These are phyloP conservation scores for Drosophila chauvacae DNA, from an alignment of 1,140 invertebrate genomes.

Conservation along the genomic window DNA sequence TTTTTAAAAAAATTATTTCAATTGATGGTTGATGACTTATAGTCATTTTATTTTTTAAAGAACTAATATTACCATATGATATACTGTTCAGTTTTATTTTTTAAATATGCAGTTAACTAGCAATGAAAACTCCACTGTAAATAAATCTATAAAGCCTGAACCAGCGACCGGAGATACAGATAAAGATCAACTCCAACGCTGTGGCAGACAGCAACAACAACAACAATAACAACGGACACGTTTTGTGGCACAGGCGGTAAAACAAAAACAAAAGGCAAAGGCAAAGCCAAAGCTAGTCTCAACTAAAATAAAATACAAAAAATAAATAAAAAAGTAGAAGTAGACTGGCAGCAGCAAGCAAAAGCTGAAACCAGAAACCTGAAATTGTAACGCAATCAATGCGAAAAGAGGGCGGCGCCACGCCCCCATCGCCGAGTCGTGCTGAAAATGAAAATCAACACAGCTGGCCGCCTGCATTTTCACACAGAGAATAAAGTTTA, in stretches of 20 bases:
- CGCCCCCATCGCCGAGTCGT: conserved; percentile 59
- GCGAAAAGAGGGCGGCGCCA: conserved; percentile 65
- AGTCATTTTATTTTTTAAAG: background rate
- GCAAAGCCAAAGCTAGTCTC: conserved; percentile 22
- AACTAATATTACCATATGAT: background rate
- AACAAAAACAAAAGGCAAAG: conserved; percentile 50
- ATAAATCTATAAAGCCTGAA: conserved; percentile 49
- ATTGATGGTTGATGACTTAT: no score
- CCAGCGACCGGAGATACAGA: conserved; percentile 71
- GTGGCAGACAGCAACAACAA: conserved; percentile 64
- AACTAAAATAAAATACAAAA: conserved; percentile 24
- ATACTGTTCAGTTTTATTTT: background rate
- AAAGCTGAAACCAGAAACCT: conserved; percentile 72
- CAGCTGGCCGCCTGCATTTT: conserved; percentile 51
- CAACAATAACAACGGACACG: conserved; percentile 58
- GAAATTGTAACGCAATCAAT: conserved; percentile 83
- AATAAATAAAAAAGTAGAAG: conserved; percentile 57
- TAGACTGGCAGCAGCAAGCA: conserved; percentile 54
- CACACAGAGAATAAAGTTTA: conserved; percentile 12
- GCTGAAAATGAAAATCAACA: conserved; percentile 82
- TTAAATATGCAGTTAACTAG: background rate
- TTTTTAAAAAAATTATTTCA: no score
- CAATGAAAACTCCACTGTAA: conserved; percentile 2
- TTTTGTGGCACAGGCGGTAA: conserved; percentile 78
- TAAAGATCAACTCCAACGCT: conserved; percentile 77